These are phyloP conservation scores for Girardinus metallicus DNA, from an alignment of 2,797 vertebrate genomes.

Conservation along the genomic window DNA sequence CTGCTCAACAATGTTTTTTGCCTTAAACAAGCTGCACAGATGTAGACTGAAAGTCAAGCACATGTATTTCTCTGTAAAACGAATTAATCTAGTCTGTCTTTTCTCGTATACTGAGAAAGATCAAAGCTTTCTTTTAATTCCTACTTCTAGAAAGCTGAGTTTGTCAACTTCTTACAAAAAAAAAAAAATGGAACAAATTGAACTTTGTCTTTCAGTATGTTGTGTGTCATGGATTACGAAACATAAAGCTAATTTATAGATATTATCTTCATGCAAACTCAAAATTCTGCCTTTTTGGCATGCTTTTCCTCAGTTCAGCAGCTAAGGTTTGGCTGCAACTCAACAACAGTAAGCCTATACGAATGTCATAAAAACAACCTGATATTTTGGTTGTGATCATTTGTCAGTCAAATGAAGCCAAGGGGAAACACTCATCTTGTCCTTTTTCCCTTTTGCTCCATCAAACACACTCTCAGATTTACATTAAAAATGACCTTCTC, in stretches of 20 bases:
- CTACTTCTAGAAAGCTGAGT: background rate
- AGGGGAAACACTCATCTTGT: slow-evolving; percentile 16
- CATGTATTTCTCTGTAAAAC: background rate
- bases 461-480: background rate
- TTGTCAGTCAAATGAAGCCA: slow-evolving; percentile 45
- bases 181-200: background rate
- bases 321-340: slow-evolving; percentile 1
- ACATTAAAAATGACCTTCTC: background rate
- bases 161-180: background rate
- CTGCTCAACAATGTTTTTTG: background rate
- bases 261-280: background rate
- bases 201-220: too few relatives aligned
- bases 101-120: background rate
- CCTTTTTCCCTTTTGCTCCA: background rate
- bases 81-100: background rate
- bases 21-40: background rate
- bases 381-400: slow-evolving; percentile 31
- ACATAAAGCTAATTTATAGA: background rate
- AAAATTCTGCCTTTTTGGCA: background rate
- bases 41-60: background rate
- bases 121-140: background rate
- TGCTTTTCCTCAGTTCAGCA: slow-evolving; percentile 7
- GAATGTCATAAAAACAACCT: slow-evolving; percentile 35
- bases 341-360: slow-evolving; percentile 17
- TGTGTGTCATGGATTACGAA: background rate